Conservation (phyloP, 2,888 invertebrate species). For the Parascotia fuliginaria region DNA sequence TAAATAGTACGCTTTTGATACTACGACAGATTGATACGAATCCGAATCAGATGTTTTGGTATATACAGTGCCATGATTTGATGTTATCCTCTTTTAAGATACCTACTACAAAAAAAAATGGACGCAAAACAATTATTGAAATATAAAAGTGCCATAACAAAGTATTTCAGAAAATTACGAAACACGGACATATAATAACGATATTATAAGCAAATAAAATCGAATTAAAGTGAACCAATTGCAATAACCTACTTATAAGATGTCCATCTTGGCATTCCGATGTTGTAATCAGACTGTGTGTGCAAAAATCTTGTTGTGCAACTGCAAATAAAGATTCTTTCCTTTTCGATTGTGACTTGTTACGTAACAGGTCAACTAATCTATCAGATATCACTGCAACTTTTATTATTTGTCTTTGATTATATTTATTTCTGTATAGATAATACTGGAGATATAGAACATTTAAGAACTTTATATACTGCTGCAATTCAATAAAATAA, state of each 20-base stretch:
- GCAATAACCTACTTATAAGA: slow-evolving; percentile 3
- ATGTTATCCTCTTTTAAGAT: too few relatives aligned
- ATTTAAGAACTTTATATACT: too few relatives aligned
- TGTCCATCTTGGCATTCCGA: slow-evolving; percentile 29
- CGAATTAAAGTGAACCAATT: neutral
- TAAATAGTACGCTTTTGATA: too few relatives aligned
- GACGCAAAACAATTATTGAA: neutral
- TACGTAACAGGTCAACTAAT: slow-evolving; percentile 26
- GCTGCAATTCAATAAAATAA: too few relatives aligned
- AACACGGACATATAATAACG: neutral
- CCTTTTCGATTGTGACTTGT: slow-evolving; percentile 5
- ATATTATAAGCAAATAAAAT: slow-evolving; percentile 2
- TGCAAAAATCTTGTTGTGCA: slow-evolving; percentile 24
- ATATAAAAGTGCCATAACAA: neutral
- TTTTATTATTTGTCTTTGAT: neutral
- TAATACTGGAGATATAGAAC: neutral
- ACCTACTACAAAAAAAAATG: neutral
- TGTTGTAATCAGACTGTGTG: slow-evolving; percentile 20
- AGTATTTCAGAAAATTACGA: neutral
- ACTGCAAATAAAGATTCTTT: slow-evolving; percentile 15
- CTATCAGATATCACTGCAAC: neutral
- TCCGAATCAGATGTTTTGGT: too few relatives aligned
- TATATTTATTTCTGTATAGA: neutral
- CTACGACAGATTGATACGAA: too few relatives aligned
- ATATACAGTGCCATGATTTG: too few relatives aligned